A percentile compares a stretch with the other conserved stretches of the same genome.
Evolutionary conservation across 2,797 vertebrate species (phyloP).

Genomic region (Cetoscarus ocellatus): DNA sequence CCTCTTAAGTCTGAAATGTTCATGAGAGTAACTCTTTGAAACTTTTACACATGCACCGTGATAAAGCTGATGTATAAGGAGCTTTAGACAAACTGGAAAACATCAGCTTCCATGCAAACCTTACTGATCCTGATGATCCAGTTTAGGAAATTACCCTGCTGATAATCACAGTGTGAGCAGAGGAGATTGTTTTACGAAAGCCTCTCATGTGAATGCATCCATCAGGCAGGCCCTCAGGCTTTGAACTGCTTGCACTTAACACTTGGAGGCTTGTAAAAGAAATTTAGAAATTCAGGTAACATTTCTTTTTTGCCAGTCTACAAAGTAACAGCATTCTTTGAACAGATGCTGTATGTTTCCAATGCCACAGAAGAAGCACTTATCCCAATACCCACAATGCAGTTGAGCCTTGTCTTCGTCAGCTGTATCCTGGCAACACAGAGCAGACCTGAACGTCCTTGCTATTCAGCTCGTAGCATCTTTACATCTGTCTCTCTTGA

Average conservation of each 20-base stretch:
- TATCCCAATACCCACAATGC: constrained; percentile 56
- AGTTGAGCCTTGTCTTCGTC: constrained; percentile 66
- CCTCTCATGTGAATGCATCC: constrained; percentile 34
- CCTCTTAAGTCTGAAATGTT: no score
- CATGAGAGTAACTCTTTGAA: no score
- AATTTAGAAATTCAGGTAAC: constrained; percentile 11
- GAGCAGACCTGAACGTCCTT: constrained; percentile 76
- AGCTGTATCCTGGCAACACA: constrained; percentile 84
- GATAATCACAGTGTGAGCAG: constrained; percentile 43
- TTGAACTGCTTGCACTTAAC: constrained; percentile 15
- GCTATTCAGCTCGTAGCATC: constrained; percentile 74
- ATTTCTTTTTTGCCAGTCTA: constrained; percentile 12
- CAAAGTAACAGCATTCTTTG: constrained; percentile 35
- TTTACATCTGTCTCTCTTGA: constrained; percentile 73
- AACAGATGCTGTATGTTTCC: constrained; percentile 45
- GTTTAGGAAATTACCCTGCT: constrained; percentile 61
- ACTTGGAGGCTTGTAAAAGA: constrained; percentile 20
- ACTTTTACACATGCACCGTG: no score
- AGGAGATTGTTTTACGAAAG: constrained; percentile 48
- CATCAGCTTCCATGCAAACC: constrained; percentile 28
- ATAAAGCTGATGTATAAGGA: constrained; percentile 4
- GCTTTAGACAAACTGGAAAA: not conserved
- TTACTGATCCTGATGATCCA: constrained; percentile 67
- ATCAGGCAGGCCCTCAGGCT: constrained; percentile 39
- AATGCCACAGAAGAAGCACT: constrained; percentile 54